These are phyloP conservation scores for Desoria tigrina DNA, from an alignment of 2,888 invertebrate genomes.

Conservation along the genomic window DNA sequence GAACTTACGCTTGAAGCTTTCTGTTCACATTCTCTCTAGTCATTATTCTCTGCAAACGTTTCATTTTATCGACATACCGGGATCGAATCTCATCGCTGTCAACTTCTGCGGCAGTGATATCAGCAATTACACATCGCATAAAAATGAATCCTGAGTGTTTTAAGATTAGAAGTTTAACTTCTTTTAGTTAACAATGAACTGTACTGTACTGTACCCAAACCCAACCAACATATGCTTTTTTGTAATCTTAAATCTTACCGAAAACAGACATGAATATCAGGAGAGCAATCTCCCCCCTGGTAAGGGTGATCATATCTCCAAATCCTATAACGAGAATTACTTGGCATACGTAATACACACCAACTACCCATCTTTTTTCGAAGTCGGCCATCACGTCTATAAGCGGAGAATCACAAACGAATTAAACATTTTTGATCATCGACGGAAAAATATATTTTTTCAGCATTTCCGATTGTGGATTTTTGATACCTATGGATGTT, in stretches of 20 bases:
- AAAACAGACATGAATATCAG: constrained; percentile 21
- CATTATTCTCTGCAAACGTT: constrained; percentile 12
- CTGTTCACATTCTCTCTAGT: constrained; percentile 13
- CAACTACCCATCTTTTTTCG: constrained; percentile 19
- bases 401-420: no score
- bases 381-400: background rate
- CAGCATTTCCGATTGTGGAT: background rate
- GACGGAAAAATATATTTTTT: background rate
- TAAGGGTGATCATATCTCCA: constrained; percentile 21
- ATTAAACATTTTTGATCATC: no score
- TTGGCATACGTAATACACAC: constrained; percentile 23
- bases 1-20: background rate
- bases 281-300: background rate
- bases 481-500: no score
- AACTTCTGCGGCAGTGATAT: constrained; percentile 28
- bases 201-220: no score
- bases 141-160: constrained; percentile 42
- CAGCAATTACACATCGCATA: constrained; percentile 42
- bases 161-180: background rate
- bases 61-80: constrained; percentile 6
- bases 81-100: constrained; percentile 25
- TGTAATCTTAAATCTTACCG: constrained; percentile 19
- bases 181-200: background rate
- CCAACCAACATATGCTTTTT: no score
- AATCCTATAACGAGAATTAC: constrained; percentile 24